Evolutionary conservation across 2,797 vertebrate species (phyloP).

Genomic region (Chelmon rostratus): DNA sequence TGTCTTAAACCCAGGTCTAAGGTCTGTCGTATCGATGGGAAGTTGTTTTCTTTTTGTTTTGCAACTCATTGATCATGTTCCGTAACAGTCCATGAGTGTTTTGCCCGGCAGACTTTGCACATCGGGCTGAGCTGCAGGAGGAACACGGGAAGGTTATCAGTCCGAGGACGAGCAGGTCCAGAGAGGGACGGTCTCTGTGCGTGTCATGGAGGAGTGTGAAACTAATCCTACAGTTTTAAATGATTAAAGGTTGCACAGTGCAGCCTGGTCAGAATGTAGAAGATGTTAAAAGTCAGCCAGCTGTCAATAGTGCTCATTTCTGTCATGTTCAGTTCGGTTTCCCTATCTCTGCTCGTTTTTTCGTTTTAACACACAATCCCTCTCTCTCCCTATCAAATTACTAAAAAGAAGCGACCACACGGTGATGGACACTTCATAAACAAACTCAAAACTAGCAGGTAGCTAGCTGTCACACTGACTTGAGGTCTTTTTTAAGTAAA

Average conservation of each 20-base stretch:
- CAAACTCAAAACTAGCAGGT: conserved; percentile 13
- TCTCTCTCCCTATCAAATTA: background rate
- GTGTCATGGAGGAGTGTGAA: no score
- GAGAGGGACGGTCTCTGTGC: background rate
- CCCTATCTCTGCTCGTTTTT: background rate
- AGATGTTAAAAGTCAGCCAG: background rate
- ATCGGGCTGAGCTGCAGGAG: background rate
- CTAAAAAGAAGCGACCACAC: background rate
- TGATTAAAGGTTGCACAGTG: background rate
- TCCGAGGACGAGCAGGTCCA: background rate
- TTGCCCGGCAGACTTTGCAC: no score
- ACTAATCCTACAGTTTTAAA: fast-evolving
- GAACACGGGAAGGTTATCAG: background rate
- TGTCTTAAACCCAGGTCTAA: fast-evolving
- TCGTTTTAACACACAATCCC: background rate
- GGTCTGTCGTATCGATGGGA: background rate
- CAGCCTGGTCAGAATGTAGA: background rate
- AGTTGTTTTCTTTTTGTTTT: background rate
- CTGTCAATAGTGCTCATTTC: background rate
- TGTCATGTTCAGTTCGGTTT: background rate
- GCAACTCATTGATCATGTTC: background rate
- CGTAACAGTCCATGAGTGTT: background rate
- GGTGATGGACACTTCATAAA: background rate
- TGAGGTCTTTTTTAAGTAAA: background rate
- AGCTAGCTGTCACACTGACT: background rate